Percentiles rank a stretch among this genome's conserved stretches.
Evolutionary conservation across 1,140 invertebrate species (phyloP).

Genomic region (Drosophila mauritiana): DNA sequence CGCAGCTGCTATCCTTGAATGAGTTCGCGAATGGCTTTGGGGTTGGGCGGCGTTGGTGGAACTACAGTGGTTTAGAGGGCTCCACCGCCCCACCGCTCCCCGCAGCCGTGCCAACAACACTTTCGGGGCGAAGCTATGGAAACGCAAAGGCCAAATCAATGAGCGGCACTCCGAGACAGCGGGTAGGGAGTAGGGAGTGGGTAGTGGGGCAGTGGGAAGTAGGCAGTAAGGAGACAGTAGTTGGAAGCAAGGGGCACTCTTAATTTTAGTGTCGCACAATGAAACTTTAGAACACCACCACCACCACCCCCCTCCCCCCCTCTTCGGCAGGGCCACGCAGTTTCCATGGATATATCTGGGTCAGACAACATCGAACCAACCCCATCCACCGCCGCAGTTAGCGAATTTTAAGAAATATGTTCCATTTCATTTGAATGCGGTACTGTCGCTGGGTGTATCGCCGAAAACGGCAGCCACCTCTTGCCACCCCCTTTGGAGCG

Average conservation of each 20-base stretch:
- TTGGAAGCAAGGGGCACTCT: slow-evolving; percentile 8
- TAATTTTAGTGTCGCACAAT: slow-evolving; percentile 29
- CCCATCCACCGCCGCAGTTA: not conserved
- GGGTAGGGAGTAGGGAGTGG: not conserved
- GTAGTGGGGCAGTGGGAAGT: not conserved
- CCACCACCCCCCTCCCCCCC: not conserved
- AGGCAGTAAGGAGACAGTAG: too few species aligned
- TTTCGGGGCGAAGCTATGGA: not conserved
- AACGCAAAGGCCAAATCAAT: slow-evolving; percentile 55
- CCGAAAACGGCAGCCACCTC: slow-evolving; percentile 38
- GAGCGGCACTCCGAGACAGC: slow-evolving; percentile 41
- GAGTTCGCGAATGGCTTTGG: slow-evolving; percentile 32
- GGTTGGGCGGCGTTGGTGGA: slow-evolving; percentile 15
- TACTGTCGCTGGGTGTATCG: not conserved
- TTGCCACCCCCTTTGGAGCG: slow-evolving; percentile 1
- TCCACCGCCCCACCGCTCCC: not conserved
- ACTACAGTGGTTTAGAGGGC: slow-evolving; percentile 65
- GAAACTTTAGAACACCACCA: slow-evolving; percentile 6
- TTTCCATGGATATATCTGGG: slow-evolving; percentile 42
- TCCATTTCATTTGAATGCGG: slow-evolving; percentile 58
- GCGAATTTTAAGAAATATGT: slow-evolving; percentile 61
- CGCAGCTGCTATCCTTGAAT: slow-evolving; percentile 47
- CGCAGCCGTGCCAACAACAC: not conserved
- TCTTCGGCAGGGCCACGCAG: not conserved
- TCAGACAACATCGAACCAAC: slow-evolving; percentile 35